Evolutionary conservation across 2,113 vertebrate species (phyloP).

Genomic region (Dipodomys ordii): DNA sequence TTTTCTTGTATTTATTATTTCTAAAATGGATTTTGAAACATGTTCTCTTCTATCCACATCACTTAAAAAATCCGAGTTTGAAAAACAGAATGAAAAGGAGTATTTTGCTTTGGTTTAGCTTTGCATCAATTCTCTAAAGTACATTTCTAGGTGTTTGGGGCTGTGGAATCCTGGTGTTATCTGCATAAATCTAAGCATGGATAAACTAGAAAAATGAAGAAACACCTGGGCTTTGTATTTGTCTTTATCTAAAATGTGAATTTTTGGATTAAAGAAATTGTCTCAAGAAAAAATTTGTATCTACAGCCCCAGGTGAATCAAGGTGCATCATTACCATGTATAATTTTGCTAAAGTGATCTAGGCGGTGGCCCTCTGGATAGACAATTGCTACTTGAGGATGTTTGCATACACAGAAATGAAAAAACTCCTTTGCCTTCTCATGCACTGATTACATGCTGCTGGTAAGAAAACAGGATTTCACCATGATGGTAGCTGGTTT

Average conservation of each 20-base stretch:
- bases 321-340: constrained; percentile 6
- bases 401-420: neutral
- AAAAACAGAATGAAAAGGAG: neutral
- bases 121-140: neutral
- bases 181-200: neutral
- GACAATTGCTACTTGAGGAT: neutral
- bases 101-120: neutral
- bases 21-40: constrained; percentile 42
- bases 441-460: neutral
- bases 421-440: neutral
- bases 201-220: neutral
- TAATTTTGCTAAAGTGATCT: constrained; percentile 33
- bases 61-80: too few species aligned
- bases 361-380: neutral
- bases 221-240: neutral
- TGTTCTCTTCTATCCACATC: neutral
- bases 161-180: neutral
- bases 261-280: neutral
- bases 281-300: neutral
- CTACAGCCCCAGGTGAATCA: neutral
- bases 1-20: neutral
- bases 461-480: neutral
- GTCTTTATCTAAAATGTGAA: constrained; percentile 9
- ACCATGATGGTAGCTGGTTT: neutral
- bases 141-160: neutral